Evolutionary conservation across 2,113 vertebrate genomes (phyloP).

Genomic region (Bubalus kerabau): DNA sequence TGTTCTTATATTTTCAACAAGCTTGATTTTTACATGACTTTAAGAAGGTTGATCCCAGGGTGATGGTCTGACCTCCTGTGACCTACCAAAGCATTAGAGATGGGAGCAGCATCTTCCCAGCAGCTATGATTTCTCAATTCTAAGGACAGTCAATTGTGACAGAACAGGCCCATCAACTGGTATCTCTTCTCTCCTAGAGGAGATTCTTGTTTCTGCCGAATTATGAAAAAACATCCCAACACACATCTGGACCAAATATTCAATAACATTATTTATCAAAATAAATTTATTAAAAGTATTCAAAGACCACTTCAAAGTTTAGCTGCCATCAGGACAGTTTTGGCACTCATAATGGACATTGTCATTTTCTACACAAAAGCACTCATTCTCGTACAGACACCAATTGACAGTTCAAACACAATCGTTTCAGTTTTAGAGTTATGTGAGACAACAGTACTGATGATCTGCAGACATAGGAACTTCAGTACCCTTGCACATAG

Average conservation of each 20-base stretch:
- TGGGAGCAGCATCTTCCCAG: background rate
- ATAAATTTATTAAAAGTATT: conserved; percentile 83
- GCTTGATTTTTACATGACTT: background rate
- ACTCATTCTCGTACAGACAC: conserved; percentile 18
- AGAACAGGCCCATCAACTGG: background rate
- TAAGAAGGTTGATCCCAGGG: background rate
- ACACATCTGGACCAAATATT: background rate
- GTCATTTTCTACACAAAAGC: conserved; percentile 55
- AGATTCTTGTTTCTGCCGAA: background rate
- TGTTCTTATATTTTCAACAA: background rate
- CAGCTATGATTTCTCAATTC: background rate
- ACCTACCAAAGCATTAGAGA: background rate
- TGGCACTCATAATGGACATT: conserved; percentile 43
- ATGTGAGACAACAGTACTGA: background rate
- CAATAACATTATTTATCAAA: conserved; percentile 77
- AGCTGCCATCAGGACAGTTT: conserved; percentile 74
- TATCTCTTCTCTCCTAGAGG: background rate
- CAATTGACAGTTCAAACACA: conserved; percentile 49
- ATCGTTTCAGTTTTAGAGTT: background rate
- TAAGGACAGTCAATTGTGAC: background rate
- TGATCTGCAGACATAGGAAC: conserved; percentile 18
- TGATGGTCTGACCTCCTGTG: background rate
- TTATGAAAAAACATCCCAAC: background rate
- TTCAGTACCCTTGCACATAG: conserved; percentile 35
- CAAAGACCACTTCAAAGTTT: conserved; percentile 78